Conservation (phyloP, 2,113 vertebrate species). For the Nicator chloris region DNA sequence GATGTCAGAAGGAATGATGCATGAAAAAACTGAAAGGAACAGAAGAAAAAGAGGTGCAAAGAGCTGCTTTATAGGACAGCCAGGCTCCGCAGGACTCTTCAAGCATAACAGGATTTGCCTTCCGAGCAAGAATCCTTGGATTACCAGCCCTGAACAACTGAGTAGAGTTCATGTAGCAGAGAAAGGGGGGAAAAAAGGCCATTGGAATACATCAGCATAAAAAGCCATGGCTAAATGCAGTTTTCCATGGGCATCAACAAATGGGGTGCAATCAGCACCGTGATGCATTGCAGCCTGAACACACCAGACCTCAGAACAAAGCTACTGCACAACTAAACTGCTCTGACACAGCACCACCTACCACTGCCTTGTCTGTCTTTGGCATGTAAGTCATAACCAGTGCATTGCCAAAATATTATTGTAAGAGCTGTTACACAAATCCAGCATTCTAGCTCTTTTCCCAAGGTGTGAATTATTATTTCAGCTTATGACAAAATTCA, state of each 20-base stretch:
- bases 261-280: neutral
- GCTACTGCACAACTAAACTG: neutral
- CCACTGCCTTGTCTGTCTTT: neutral
- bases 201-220: neutral
- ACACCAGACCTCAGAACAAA: neutral
- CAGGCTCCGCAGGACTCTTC: slow-evolving; percentile 2
- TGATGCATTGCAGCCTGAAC: neutral
- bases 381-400: neutral
- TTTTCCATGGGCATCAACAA: neutral
- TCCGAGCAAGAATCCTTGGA: slow-evolving; percentile 26
- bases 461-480: neutral
- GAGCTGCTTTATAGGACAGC: neutral
- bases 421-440: neutral
- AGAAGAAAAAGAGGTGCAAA: slow-evolving; percentile 34
- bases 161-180: neutral
- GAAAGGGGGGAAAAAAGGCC: neutral
- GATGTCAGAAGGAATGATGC: neutral
- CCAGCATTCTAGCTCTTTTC: neutral
- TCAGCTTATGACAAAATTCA: neutral
- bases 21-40: slow-evolving; percentile 4
- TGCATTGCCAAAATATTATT: neutral
- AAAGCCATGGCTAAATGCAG: neutral
- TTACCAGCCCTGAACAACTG: slow-evolving; percentile 5
- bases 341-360: neutral
- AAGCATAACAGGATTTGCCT: slow-evolving; percentile 29